Evolutionary conservation across 1,140 invertebrate genomes (phyloP), one percentile per base, ranked within the genome.

Genomic region (Araneus ventricosus): DNA sequence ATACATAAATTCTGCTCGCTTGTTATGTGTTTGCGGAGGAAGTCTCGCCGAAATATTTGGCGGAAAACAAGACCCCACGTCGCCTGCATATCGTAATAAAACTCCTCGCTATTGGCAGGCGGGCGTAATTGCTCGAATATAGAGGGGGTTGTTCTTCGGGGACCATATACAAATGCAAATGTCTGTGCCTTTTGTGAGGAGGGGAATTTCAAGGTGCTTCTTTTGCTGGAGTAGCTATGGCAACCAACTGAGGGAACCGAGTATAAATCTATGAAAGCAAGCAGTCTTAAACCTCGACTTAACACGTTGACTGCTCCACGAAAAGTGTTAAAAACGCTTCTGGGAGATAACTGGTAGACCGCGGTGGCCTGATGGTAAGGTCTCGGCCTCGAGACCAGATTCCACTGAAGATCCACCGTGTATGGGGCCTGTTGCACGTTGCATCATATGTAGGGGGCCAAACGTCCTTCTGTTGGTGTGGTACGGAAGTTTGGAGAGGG

Each of bases 51-150:
- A 70, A 70, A 70, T 70, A 70, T 34, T 70, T 70, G 67, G 30
- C 67, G 67, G 30, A 34, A 30, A 75, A 75, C 67, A 34, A 75
- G 67, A 8, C 30, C 14, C 30, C 27, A 30, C 67, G 67, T 70
- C 67, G 67, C 67, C 27, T 75, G 30, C 14, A 75, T 34, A 75
- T 75, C 67, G 67, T 75, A 75, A 75, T 75, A 75, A 37, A 75
- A 75, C 67, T 75, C 67, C 67, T 34, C 14, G 30, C 6, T 75
- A 14, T 75, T 75, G 67, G 67, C 27, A 34, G 67, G 30, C 1
- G 14, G 67, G 67, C 67, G 67, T 75, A 75, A 75, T 75, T 75
- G 27, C 67, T 10, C 1, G 61, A 27, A 27, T n/a, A 30, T 75
- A 37, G 30, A 4, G 30, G 10, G 30, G 14, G 17, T 30, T 75